Evolutionary conservation across 2,797 vertebrate genomes (phyloP), one percentile per base, ranked within the genome.

Genomic region (Lates japonicus): DNA sequence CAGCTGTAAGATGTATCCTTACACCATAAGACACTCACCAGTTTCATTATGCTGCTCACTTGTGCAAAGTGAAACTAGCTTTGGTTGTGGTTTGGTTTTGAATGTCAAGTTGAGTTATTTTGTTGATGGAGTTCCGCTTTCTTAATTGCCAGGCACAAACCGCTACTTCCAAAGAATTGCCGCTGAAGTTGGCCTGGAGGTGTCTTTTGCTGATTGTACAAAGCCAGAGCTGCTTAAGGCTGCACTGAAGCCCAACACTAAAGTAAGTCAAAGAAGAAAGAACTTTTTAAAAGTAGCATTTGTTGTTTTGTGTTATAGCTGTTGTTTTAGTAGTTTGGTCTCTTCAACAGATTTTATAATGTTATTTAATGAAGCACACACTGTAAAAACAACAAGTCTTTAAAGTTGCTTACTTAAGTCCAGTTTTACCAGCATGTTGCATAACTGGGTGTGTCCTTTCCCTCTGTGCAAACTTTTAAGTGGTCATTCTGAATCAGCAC

Each of bases 201-300:
- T 97, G 4, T 78, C 92, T 74, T 97, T 97, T 88, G 95, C 95
- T 46, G 97, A 99, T 84, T 97, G 95, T 79, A 95, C 95, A n/a
- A 92, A 97, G 42, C 73, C 49, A 1, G 93, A 97, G 16, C 44
- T 87, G 72, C 93, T 99, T 37, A 95, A 97, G 77, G 93, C 94
- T 39, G 96, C 96, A 29, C 95, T 99, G 31, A 98, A 96, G 75
- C 89, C 95, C 39, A 94, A 97, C 67, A 99, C 98, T n/a, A 99
- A 98, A 96, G 98, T 99, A 94, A 69, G 82, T 69, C 9, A 42
- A n/a, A 71, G 10, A n/a, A 35, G n/a, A n/a, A n/a, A n/a, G n/a
- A n/a, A n/a, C n/a, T 6, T 7, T 9, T 13, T 59, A 2, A 29
- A 42, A 35, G 22, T 10, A 3, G 0, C 29, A 1, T 11, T 14